Evolutionary conservation across 2,797 vertebrate genomes (phyloP), one percentile per base, ranked within the genome.

Genomic region (Hydrophis major): DNA sequence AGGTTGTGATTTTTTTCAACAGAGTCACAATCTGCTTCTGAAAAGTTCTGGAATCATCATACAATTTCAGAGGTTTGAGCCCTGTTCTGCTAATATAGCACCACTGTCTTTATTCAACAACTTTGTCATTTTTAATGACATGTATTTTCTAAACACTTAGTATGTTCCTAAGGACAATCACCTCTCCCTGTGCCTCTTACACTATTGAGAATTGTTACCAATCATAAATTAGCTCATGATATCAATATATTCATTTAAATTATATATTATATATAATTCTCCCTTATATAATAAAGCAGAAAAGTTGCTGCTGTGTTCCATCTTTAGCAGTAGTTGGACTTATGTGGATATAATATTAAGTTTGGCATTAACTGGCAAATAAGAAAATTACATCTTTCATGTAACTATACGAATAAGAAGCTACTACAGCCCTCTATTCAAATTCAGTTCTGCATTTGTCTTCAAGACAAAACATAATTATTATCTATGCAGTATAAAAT

Each of bases 111-210:
- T 94, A 91, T 93, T 94, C 95, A 94, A 56, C 27, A 14, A 93
- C 55, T 96, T 97, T 97, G 96, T 97, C 97, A 96, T 97, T 96
- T 97, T 96, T 83, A 60, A 94, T 92, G 69, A 59, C 86, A 95
- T 95, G 95, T 20, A 32, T 96, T 97, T 98, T 97, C 98, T 74
- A 90, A 98, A 98, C 98, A 96, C 96, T 96, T 96, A 95, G 95
- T 96, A 96, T 97, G 98, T 98, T 97, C 95, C 96, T 89, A 95
- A 96, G 93, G 96, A 95, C 94, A 93, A 97, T n/a, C n/a, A 5
- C 37, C 28, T 87, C 16, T 28, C 11, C 57, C 63, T 32, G 6
- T 10, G 12, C 42, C 6, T 28, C 16, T 47, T 25, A 14, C 14
- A 94, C 96, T 95, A 92, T 94, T 90, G 16, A 89, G 90, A 53